Percentiles rank a stretch among this genome's conserved stretches.
Evolutionary conservation across 2,888 invertebrate genomes (phyloP).

Genomic region (Amorpha juglandis): DNA sequence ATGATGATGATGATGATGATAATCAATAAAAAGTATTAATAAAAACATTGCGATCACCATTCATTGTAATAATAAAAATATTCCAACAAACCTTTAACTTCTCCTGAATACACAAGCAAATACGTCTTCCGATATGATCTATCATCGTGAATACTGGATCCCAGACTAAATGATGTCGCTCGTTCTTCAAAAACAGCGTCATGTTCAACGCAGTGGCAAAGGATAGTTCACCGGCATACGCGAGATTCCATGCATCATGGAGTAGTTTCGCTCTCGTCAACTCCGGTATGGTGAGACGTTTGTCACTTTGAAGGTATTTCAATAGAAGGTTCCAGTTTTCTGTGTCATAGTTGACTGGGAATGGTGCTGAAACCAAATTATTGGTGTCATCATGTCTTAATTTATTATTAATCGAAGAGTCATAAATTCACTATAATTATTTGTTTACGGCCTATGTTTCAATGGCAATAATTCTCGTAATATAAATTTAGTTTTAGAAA

Average conservation of each 20-base stretch:
- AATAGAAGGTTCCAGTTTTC: slow-evolving; percentile 91
- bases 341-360: slow-evolving; percentile 92
- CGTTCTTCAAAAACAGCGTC: slow-evolving; percentile 89
- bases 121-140: slow-evolving; percentile 90
- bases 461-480: too few species aligned
- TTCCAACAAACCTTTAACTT: slow-evolving; percentile 87
- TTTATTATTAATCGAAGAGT: too few species aligned
- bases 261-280: slow-evolving; percentile 89
- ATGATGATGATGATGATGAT: too few species aligned
- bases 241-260: slow-evolving; percentile 91
- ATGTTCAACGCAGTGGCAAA: slow-evolving; percentile 91
- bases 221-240: slow-evolving; percentile 90
- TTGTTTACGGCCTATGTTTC: too few species aligned
- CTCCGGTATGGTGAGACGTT: slow-evolving; percentile 86
- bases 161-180: slow-evolving; percentile 91
- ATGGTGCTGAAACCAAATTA: slow-evolving; percentile 84
- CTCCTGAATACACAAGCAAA: slow-evolving; percentile 85
- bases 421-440: too few species aligned
- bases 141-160: slow-evolving; percentile 93
- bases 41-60: not conserved
- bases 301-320: slow-evolving; percentile 83
- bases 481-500: too few species aligned
- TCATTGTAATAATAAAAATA: not conserved
- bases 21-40: too few species aligned
- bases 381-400: slow-evolving; percentile 20